phyloP scores from a whole-genome alignment of 2,888 invertebrate species.

The Latrodectus hesperus region DNA sequence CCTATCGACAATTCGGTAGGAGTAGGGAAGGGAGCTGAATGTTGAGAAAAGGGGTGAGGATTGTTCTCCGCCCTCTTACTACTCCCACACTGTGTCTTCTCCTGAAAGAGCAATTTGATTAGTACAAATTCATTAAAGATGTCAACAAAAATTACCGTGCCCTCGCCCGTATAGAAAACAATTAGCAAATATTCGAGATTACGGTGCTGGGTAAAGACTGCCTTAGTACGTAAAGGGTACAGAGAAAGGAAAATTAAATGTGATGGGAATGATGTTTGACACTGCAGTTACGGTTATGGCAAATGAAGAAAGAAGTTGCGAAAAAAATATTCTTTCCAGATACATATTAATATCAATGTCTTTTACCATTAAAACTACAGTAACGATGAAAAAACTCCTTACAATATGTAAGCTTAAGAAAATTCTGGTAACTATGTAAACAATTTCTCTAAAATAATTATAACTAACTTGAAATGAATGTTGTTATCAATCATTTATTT shows the following conservation, averaged over 20 bases:
- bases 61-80: conserved; percentile 3
- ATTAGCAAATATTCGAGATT: conserved; percentile 62
- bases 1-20: background rate
- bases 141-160: conserved; percentile 66
- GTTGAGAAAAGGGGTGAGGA: background rate
- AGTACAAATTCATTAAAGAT: conserved; percentile 69
- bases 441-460: no score
- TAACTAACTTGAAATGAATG: no score
- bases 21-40: background rate
- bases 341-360: background rate
- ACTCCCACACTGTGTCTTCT: conserved; percentile 3
- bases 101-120: conserved; percentile 64
- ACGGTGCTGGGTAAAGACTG: background rate
- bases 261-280: conserved; percentile 59
- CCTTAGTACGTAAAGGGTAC: background rate
- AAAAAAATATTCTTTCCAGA: conserved; percentile 3
- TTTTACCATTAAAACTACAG: no score
- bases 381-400: no score
- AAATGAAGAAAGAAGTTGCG: conserved; percentile 46
- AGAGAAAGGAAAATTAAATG: background rate
- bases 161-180: conserved; percentile 28
- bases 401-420: no score
- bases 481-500: no score
- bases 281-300: conserved; percentile 42
- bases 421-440: no score